Percentiles rank a stretch among this genome's conserved stretches.
Conservation (phyloP, 2,113 vertebrate species). For the Lepisosteus oculatus region DNA sequence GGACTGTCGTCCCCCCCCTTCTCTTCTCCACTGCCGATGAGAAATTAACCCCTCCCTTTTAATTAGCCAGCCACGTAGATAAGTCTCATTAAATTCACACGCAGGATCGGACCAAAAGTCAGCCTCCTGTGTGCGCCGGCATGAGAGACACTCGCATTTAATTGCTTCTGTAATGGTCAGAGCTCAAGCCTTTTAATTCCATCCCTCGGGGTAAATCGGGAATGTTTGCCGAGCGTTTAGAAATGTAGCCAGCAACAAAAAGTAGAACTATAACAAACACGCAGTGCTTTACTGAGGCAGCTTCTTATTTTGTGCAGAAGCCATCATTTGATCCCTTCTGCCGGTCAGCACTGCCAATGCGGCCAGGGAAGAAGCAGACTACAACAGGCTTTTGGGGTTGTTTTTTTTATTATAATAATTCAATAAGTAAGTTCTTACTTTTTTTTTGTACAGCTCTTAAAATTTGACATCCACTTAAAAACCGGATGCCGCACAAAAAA, state of each 20-base stretch:
- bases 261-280: too few relatives aligned
- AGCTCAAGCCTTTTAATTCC: constrained; percentile 55
- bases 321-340: too few relatives aligned
- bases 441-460: constrained; percentile 37
- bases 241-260: too few relatives aligned
- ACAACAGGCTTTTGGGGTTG: too few relatives aligned
- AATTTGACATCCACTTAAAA: constrained; percentile 43
- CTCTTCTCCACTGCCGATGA: constrained; percentile 26
- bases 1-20: too few relatives aligned
- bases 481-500: constrained; percentile 27
- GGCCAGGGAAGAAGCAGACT: too few relatives aligned
- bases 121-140: constrained; percentile 50
- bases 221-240: constrained; percentile 39
- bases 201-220: constrained; percentile 60
- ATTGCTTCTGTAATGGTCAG: constrained; percentile 58
- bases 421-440: constrained; percentile 39
- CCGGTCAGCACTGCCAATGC: too few relatives aligned
- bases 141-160: constrained; percentile 62
- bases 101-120: constrained; percentile 56
- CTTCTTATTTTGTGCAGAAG: too few relatives aligned
- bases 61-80: constrained; percentile 63
- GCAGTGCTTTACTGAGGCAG: too few relatives aligned
- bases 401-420: constrained; percentile 38
- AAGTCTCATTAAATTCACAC: constrained; percentile 59
- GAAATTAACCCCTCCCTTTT: constrained; percentile 53